Base-by-base conservation (phyloP, 1,140 invertebrate species). In the Zophobas morio region DNA sequence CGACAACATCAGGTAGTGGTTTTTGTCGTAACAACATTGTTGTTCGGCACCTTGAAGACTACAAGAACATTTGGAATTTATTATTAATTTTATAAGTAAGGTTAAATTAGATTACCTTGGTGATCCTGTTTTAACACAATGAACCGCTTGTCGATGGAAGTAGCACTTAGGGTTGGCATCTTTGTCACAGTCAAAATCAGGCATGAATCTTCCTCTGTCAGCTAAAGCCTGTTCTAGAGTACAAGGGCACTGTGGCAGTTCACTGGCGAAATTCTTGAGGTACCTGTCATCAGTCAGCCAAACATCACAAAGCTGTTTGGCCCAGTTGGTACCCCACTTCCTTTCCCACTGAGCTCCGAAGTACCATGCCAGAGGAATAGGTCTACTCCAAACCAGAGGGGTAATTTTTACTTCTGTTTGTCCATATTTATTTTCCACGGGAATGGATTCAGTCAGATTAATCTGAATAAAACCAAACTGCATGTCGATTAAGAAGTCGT, bases 1-100 rank as follows among this genome's bases (percentile, higher is more conserved):
- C 0, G 96, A 96, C 84, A 98, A 89, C 93, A 98, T 96, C 1
- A 99, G 88, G 86, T 93, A 96, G 1, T 93, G 91, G 81, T 97
- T 94, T 83, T 94, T 94, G 84, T 98, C 96, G 84, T 99, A 99
- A 82, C 98, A 99, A 82, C 98, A 99, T 84, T 98, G 96, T 84
- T 99, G 98, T 72, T 97, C 97, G 0, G 96, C 94, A 56, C 97
- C 97, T 82, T 96, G 94, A 56, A 92, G 85, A 79, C 95, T 96
- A 81, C 39, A 85, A 84, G 74, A 78, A 76, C 70, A 76, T 51
- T 20, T 20, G 20, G 20, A 20, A 20, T 20, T 20, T 20, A 20
- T 20, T 20, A 20, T 46, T 8, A 47, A 47, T 35, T 70, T 32
- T 36, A 46, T 33, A 2, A 70, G 39, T 42, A 32, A 46, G 4